These are phyloP conservation scores for Erythrocercus mccallii DNA, from an alignment of 2,113 vertebrate genomes.

Conservation along the genomic window DNA sequence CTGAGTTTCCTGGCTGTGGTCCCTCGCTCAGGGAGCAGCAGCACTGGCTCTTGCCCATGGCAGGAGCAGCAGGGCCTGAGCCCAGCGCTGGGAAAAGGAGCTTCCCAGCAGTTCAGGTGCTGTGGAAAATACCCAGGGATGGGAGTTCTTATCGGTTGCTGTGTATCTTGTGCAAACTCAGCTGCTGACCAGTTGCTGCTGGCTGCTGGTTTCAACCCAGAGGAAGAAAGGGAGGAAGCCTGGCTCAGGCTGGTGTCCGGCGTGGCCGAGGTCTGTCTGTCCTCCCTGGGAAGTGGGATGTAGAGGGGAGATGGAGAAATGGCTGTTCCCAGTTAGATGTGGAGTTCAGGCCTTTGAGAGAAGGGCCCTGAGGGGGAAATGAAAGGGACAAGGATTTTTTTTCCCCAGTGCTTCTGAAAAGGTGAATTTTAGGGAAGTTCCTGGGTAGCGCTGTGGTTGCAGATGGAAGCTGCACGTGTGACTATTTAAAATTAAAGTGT, in stretches of 20 bases:
- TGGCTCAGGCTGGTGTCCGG: neutral
- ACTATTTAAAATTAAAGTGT: neutral
- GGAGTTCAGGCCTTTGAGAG: accelerated
- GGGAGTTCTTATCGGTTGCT: neutral
- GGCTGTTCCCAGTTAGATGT: accelerated
- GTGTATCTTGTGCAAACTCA: neutral
- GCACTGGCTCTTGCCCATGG: accelerated
- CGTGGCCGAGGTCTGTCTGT: neutral
- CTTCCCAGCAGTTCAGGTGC: neutral
- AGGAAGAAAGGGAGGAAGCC: neutral
- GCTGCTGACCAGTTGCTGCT: neutral
- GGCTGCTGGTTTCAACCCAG: neutral
- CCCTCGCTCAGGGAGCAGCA: neutral
- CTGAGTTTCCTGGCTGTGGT: neutral
- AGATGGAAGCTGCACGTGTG: accelerated
- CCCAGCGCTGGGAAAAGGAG: neutral
- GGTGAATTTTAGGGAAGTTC: neutral
- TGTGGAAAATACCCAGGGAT: neutral
- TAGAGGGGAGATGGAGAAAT: neutral
- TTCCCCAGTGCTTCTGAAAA: neutral
- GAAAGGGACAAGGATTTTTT: neutral
- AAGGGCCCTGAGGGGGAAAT: neutral
- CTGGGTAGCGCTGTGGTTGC: accelerated
- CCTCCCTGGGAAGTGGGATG: neutral
- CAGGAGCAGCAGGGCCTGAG: neutral